Conservation (phyloP, 2,797 vertebrate species). For the Galagoides demidoff region DNA sequence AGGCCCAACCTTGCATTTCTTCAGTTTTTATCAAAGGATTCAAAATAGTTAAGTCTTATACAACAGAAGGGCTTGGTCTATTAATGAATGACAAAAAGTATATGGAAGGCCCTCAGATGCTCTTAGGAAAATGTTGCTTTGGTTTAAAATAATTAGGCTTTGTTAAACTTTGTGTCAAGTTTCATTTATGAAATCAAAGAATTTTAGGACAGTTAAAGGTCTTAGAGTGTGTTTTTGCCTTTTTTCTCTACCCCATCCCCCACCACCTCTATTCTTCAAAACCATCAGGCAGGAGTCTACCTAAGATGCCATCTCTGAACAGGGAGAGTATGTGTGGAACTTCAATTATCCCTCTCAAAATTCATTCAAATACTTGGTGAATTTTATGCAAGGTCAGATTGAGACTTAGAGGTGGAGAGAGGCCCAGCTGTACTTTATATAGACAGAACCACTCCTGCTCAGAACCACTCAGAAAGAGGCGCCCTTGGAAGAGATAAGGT, state of each 20-base stretch:
- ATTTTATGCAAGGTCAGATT: not conserved
- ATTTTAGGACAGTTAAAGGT: not conserved
- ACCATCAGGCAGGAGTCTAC: not conserved
- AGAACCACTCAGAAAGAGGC: not conserved
- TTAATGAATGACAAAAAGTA: not conserved
- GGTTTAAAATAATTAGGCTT: slow-evolving; percentile 14
- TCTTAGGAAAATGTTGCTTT: not conserved
- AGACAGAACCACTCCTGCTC: not conserved
- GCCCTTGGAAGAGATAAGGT: not conserved
- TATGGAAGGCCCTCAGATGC: not conserved
- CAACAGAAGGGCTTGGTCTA: not conserved
- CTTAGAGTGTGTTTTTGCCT: not conserved
- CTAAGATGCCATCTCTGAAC: not conserved
- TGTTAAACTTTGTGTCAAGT: not conserved
- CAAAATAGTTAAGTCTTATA: not conserved
- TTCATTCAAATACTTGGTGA: not conserved
- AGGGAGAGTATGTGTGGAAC: not conserved
- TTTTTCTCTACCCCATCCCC: not conserved
- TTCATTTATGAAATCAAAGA: not conserved
- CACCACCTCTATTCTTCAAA: not conserved
- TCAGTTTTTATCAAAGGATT: not conserved
- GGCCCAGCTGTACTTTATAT: not conserved
- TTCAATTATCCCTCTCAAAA: not conserved
- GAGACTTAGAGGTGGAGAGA: not conserved
- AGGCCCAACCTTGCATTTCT: not conserved